Evolutionary conservation across 2,888 invertebrate species (phyloP), one percentile per base, ranked within the genome.

Genomic region (Tetranychus piercei): DNA sequence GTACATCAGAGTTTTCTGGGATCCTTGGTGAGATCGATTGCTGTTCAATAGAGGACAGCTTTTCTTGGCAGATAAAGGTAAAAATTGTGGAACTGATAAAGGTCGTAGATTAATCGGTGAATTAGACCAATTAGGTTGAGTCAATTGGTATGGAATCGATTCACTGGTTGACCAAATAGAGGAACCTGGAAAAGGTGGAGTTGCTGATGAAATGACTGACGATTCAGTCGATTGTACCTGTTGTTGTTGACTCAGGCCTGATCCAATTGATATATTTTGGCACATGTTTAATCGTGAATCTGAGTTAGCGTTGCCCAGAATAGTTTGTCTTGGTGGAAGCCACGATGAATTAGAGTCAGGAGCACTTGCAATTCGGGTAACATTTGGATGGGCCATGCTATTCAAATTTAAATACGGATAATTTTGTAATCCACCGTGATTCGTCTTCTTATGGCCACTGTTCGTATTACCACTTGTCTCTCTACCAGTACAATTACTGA

Each of bases 281-380:
- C 34, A 23, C 34, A 23, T 69, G 22, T 23, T 69, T 11, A 69
- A 23, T 11, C 69, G 69, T 23, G 69, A 69, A 23, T 69, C 69
- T 23, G 69, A 69, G 20, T 69, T 69, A 6, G 69, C 69, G 20
- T 69, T 69, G 1, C 20, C 34, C 8, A 69, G 20, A 22, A 20
- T 69, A 8, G 18, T 20, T 22, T 22, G 69, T 23, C 20, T 23
- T 69, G 69, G 22, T 23, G 34, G 20, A 20, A 23, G 69, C 69
- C 69, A 69, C 34, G 69, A 23, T 9, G 69, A 23, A 9, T 69
- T 69, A 6, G 87, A 87, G 79, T 87, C 88, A 0, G 89, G 89
- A 0, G 89, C 89, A 1, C 90, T 90, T 1, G 88, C 88, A 70
- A 89, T 90, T 73, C 90, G 85, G 5, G 88, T 87, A 15, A 89